Percentiles rank a stretch among this genome's conserved stretches.
phyloP scores from a whole-genome alignment of 2,797 vertebrate genomes.

The Chelidonichthys spinosus region DNA sequence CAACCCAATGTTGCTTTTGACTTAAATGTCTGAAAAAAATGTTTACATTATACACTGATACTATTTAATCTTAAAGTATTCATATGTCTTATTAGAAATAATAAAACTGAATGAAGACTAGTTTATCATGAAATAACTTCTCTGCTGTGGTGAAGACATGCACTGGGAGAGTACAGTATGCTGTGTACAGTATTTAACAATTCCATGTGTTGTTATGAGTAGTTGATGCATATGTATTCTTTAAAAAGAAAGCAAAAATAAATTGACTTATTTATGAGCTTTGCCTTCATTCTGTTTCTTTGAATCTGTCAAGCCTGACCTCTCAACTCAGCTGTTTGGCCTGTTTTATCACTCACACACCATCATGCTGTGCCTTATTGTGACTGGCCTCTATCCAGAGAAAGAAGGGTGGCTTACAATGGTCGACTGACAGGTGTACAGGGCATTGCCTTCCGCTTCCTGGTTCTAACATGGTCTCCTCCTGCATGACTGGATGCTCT shows the following conservation, averaged over 20 bases:
- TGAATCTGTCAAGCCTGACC: slow-evolving; percentile 65
- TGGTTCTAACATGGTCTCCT: slow-evolving; percentile 58
- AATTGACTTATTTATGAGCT: slow-evolving; percentile 96
- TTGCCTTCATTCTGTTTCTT: slow-evolving; percentile 61
- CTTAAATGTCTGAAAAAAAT: slow-evolving; percentile 83
- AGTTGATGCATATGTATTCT: slow-evolving; percentile 88
- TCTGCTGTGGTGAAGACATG: slow-evolving; percentile 91
- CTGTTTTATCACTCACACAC: slow-evolving; percentile 85
- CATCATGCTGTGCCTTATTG: slow-evolving; percentile 80
- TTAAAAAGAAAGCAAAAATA: slow-evolving; percentile 89
- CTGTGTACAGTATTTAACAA: slow-evolving; percentile 97
- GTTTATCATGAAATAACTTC: slow-evolving; percentile 81
- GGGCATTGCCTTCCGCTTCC: slow-evolving; percentile 71
- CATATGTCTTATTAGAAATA: slow-evolving; percentile 87
- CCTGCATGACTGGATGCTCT: slow-evolving; percentile 45
- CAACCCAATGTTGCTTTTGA: slow-evolving; percentile 75
- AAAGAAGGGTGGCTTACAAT: slow-evolving; percentile 75
- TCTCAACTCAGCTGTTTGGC: slow-evolving; percentile 81
- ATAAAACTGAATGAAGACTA: slow-evolving; percentile 93
- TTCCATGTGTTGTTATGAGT: slow-evolving; percentile 90
- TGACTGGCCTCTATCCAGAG: slow-evolving; percentile 83
- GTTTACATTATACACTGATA: slow-evolving; percentile 94
- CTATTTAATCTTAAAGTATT: slow-evolving; percentile 92
- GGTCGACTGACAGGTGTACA: slow-evolving; percentile 68
- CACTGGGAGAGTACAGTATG: slow-evolving; percentile 93